Base-by-base conservation (phyloP, 2,797 vertebrate species). In the Tolypeutes matacus region DNA sequence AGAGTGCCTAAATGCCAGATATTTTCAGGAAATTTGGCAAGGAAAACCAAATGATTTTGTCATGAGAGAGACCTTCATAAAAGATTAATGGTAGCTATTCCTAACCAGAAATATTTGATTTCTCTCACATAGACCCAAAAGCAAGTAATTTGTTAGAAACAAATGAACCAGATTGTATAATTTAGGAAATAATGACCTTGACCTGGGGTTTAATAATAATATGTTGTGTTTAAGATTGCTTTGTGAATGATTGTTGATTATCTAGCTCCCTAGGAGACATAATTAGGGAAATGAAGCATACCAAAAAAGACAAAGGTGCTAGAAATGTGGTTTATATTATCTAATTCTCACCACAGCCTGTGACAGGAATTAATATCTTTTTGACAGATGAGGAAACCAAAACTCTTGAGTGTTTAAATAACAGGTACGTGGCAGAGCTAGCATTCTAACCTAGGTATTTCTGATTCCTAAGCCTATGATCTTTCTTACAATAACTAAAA, bases 21-120 rank as follows among this genome's bases (percentile, higher is more conserved):
- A 67, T 82, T 89, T 93, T 77, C 39, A 81, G 65, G 70, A 96
- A 92, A 53, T 82, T 72, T 91, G 49, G 83, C 42, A 85, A 84
- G 60, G 76, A 82, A 77, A 82, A 34, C 34, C 53, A 95, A 88
- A 15, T 90, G 67, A 75, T 87, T 87, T 76, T 90, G 39, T 91
- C 31, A 21, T 85, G 60, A 36, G 60, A 75, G 36, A 84, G 67
- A 80, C 25, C 20, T 17, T 77, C 65, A 46, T 70, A 42, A 64
- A 84, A 46, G 51, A 88, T 77, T 25, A 81, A 49, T 18, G 80
- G 60, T 20, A 80, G n/a, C 9, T 82, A 27, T 72, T 49, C 49
- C 42, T 94, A 60, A 91, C 12, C n/a, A 69, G 75, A 91, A 91
- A 70, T 69, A 53, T 12, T 87, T 82, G 1, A 62, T 85, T 95